These are phyloP conservation scores for Drosophila cognata DNA, from an alignment of 2,888 invertebrate genomes.

Conservation along the genomic window DNA sequence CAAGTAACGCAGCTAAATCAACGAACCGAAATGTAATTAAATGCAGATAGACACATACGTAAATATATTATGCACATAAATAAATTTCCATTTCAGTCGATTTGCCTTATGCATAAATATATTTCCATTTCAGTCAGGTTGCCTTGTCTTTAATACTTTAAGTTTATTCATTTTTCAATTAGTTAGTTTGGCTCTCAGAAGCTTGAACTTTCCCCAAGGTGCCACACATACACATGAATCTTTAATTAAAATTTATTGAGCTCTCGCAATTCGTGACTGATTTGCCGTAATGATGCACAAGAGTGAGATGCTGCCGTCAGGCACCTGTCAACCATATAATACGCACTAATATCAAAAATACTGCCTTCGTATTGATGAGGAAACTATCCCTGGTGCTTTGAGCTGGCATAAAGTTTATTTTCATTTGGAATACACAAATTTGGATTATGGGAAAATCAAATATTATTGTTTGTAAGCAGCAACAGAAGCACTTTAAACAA, in stretches of 20 bases:
- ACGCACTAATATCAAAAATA: background rate
- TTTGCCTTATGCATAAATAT: background rate
- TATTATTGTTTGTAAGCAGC: background rate
- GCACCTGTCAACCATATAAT: constrained; percentile 10
- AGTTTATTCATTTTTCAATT: background rate
- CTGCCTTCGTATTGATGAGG: background rate
- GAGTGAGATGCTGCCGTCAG: background rate
- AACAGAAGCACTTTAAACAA: constrained; percentile 18
- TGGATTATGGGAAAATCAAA: constrained; percentile 1
- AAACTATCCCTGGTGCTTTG: constrained; percentile 3
- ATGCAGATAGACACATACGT: constrained; percentile 29
- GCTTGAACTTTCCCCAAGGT: background rate
- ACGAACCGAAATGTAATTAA: constrained; percentile 50
- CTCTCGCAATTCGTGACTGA: constrained; percentile 10
- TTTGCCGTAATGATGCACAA: background rate
- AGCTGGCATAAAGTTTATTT: background rate
- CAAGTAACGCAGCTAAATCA: constrained; percentile 45
- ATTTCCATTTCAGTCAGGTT: constrained; percentile 1
- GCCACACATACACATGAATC: background rate
- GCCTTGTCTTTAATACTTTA: background rate
- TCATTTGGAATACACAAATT: constrained; percentile 1
- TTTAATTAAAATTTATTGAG: constrained; percentile 49
- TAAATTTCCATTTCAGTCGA: constrained; percentile 1
- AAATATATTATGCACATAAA: constrained; percentile 2
- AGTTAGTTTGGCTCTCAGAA: background rate